These are phyloP conservation scores for Sisyra nigra DNA, from an alignment of 2,888 invertebrate species.

Conservation along the genomic window DNA sequence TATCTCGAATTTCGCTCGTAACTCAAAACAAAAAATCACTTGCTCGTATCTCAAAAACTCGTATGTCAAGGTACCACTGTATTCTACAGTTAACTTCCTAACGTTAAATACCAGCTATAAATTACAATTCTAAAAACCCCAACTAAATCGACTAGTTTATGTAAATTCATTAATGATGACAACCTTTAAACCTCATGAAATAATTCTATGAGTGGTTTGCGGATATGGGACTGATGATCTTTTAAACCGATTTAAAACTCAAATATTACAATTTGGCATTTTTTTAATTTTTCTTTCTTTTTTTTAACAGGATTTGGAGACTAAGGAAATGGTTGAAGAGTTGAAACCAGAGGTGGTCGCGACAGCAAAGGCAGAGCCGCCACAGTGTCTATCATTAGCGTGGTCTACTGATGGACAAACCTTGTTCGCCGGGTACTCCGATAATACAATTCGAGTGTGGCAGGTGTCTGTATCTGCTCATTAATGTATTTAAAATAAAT, in stretches of 20 bases:
- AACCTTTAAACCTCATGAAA: slow-evolving; percentile 22
- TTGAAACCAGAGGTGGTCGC: slow-evolving; percentile 88
- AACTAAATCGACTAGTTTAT: too few species aligned
- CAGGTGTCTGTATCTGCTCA: slow-evolving; percentile 83
- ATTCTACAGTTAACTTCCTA: too few species aligned
- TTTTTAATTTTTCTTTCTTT: background rate
- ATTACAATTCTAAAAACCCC: too few species aligned
- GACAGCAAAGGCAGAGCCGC: slow-evolving; percentile 74
- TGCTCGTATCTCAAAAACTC: too few species aligned
- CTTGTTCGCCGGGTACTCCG: slow-evolving; percentile 96
- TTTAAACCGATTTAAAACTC: too few species aligned
- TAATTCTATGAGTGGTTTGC: slow-evolving; percentile 24
- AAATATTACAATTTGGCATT: background rate
- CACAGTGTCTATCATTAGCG: slow-evolving; percentile 90
- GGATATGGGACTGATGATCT: slow-evolving; percentile 28
- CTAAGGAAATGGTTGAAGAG: slow-evolving; percentile 98
- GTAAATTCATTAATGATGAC: too few species aligned
- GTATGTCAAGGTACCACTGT: too few species aligned
- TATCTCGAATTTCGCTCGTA: too few species aligned
- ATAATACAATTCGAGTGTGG: slow-evolving; percentile 96
- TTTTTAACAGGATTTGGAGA: slow-evolving; percentile 76
- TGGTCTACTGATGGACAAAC: slow-evolving; percentile 99
- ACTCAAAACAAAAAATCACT: too few species aligned
- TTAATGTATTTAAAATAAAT: slow-evolving; percentile 27
- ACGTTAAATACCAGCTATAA: too few species aligned